Evolutionary conservation across 2,888 invertebrate species (phyloP), one percentile per base, ranked within the genome.

Genomic region (Tiliacea citrago): DNA sequence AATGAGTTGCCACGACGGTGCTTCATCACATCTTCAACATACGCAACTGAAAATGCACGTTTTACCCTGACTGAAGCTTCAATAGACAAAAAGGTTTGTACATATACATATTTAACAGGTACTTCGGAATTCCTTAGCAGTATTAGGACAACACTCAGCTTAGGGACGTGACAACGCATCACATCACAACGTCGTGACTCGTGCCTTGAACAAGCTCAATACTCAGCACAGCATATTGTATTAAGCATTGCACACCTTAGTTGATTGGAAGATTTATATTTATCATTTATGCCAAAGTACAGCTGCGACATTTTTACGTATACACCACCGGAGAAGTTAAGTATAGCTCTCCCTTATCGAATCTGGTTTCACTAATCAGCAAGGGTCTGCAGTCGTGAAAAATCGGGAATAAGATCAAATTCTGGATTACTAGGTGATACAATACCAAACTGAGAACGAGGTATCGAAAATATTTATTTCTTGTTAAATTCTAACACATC

Each of bases 21-120:
- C 6, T 35, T 9, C 45, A 4, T 55, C 62, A 24, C 35, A 9
- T 35, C 18, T 18, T 18, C 51, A 53, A 18, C 18, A 45, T 29
- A 39, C 7, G 42, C 21, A 16, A 57, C 16, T 29, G 57, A 49
- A 47, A 49, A 49, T 49, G 5, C 6, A 49, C 6, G 47, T 49
- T 16, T 18, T 18, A 49, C 47, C 45, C 45, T 57, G 21, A 18
- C 29, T 55, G 7, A 35, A 47, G 65, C 18, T 65, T 13, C 21
- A 9, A 51, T 12, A 45, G 21, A 21, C 47, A 24, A 55, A 6
- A 29, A 71, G 73, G 73, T 73, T 39, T 24, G 75, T 58, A 42
- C n/a, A n/a, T 7, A 9, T 42, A 42, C 42, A 42, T 42, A 42
- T 42, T 42, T 42, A 6, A 42, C 42, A 42, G 42, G 8, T 42